Conservation (phyloP, 1,140 invertebrate species). For the Aethina tumida region DNA sequence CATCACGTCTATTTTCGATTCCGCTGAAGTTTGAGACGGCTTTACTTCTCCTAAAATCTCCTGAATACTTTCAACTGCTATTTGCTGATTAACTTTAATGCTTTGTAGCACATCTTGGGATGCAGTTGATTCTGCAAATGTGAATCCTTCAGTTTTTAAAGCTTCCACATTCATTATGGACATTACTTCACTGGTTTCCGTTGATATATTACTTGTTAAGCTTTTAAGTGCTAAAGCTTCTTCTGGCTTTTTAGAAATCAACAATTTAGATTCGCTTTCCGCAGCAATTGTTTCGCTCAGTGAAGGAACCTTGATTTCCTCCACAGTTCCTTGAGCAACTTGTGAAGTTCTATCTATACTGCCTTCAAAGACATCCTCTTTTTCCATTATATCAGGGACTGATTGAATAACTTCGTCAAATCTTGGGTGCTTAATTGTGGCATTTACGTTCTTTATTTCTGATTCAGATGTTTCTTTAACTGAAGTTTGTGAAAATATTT, state of each 20-base stretch:
- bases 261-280: constrained; percentile 33
- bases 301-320: constrained; percentile 29
- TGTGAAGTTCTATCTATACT: constrained; percentile 17
- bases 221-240: constrained; percentile 25
- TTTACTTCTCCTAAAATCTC: too few relatives aligned
- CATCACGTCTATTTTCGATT: constrained; percentile 36
- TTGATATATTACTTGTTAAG: constrained; percentile 28
- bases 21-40: too few relatives aligned
- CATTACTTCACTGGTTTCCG: constrained; percentile 38
- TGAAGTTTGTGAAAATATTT: constrained; percentile 23
- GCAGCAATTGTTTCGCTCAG: constrained; percentile 28
- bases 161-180: constrained; percentile 17
- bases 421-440: constrained; percentile 23
- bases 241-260: constrained; percentile 27
- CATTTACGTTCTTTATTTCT: constrained; percentile 16
- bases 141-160: constrained; percentile 16
- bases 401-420: constrained; percentile 27
- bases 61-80: constrained; percentile 29
- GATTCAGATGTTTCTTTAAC: constrained; percentile 20
- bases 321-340: constrained; percentile 27
- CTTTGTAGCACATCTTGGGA: constrained; percentile 20
- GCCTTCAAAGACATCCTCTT: constrained; percentile 26
- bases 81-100: constrained; percentile 19
- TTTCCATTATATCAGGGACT: constrained; percentile 30
- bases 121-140: constrained; percentile 18